A percentile compares a stretch with the other conserved stretches of the same genome.
Evolutionary conservation across 37 sponge, comb jelly and placozoan genomes (phyloP).

Genomic region (Beroe ovata): DNA sequence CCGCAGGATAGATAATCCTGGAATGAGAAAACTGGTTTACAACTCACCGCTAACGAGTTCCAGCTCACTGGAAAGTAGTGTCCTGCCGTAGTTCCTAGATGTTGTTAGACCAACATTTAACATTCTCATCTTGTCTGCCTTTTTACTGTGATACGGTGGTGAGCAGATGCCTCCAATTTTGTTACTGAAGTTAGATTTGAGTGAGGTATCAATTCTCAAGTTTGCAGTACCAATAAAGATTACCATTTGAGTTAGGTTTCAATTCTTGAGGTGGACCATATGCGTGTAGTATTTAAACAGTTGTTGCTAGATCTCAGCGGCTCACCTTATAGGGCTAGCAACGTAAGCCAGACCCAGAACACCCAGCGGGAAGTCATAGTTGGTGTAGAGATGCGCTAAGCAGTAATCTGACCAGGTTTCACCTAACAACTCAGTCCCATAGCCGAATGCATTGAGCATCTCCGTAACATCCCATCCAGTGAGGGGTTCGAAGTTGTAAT

Average conservation of each 20-base stretch:
- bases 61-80: conserved; percentile 58
- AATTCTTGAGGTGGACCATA: no score
- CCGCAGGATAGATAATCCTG: no score
- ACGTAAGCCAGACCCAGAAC: conserved; percentile 82
- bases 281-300: no score
- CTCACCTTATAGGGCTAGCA: conserved; percentile 67
- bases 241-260: no score
- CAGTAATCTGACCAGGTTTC: conserved; percentile 72
- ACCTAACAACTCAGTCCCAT: conserved; percentile 32
- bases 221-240: no score
- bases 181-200: conserved; percentile 1
- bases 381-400: conserved; percentile 79
- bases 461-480: conserved; percentile 25
- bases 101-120: conserved; percentile 62
- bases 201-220: background rate
- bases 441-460: conserved; percentile 31
- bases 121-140: conserved; percentile 1
- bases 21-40: no score
- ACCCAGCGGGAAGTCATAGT: conserved; percentile 67
- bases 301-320: no score
- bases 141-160: background rate
- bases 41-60: conserved; percentile 52
- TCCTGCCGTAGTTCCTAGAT: conserved; percentile 62
- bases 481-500: background rate
- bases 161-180: conserved; percentile 68